Conservation (phyloP, 2,113 vertebrate species). For the Coptodon bakossiorum region DNA sequence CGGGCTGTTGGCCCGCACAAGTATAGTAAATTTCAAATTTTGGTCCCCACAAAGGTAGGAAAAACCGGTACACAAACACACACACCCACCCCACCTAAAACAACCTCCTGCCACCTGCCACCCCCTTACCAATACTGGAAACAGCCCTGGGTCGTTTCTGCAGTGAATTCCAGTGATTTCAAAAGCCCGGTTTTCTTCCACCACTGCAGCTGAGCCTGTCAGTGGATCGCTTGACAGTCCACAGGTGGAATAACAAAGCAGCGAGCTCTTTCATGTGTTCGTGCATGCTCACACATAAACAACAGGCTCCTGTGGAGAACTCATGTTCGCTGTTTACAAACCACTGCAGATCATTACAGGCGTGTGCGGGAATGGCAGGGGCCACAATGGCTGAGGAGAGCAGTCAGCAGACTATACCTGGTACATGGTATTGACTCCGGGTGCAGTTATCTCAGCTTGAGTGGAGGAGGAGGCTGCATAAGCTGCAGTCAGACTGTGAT, state of each 20-base stretch:
- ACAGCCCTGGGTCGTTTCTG: not conserved
- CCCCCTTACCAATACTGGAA: not conserved
- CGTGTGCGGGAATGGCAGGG: slow-evolving; percentile 21
- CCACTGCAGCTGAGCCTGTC: not conserved
- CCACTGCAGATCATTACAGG: slow-evolving; percentile 52
- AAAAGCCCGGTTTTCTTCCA: not conserved
- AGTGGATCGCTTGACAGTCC: not conserved
- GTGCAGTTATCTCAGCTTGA: slow-evolving; percentile 39
- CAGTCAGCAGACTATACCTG: slow-evolving; percentile 31
- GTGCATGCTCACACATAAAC: not conserved
- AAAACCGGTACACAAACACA: not conserved
- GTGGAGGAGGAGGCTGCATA: not conserved
- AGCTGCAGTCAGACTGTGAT: slow-evolving; percentile 2
- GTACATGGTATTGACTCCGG: slow-evolving; percentile 39
- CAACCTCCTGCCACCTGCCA: not conserved
- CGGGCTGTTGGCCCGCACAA: not conserved
- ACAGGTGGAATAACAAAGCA: not conserved
- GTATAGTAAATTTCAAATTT: not conserved
- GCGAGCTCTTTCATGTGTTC: not conserved
- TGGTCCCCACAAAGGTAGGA: not conserved
- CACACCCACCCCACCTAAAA: not conserved
- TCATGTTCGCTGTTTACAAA: slow-evolving; percentile 35
- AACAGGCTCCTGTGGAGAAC: slow-evolving; percentile 13
- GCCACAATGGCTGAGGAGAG: slow-evolving; percentile 32
- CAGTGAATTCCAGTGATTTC: not conserved